Evolutionary conservation across 2,113 vertebrate genomes (phyloP).

Genomic region (Alligator sinensis): DNA sequence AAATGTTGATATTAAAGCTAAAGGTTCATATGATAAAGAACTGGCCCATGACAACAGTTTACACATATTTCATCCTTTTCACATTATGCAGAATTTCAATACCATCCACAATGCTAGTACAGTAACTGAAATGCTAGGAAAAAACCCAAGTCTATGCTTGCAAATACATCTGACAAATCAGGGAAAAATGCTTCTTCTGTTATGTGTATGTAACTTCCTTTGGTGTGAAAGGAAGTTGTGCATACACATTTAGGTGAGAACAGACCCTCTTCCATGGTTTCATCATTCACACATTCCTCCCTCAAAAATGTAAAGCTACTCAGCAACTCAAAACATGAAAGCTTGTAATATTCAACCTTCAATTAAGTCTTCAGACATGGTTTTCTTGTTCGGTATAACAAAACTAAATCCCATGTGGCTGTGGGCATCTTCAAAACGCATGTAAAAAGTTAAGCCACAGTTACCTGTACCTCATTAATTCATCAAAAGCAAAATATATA

Average conservation of each 20-base stretch:
- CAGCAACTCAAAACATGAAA: conserved; percentile 70
- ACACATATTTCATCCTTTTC: conserved; percentile 80
- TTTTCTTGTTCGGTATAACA: conserved; percentile 69
- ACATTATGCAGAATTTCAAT: conserved; percentile 83
- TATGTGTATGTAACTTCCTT: conserved; percentile 18
- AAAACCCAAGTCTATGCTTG: conserved; percentile 61
- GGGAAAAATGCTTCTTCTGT: conserved; percentile 49
- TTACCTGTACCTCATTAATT: conserved; percentile 81
- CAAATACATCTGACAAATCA: conserved; percentile 66
- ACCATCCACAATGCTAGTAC: conserved; percentile 76
- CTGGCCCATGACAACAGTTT: conserved; percentile 82
- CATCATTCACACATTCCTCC: conserved; percentile 66
- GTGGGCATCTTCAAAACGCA: conserved; percentile 75
- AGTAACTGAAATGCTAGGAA: conserved; percentile 75
- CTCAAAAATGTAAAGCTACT: conserved; percentile 67
- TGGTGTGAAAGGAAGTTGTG: conserved; percentile 15
- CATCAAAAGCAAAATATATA: conserved; percentile 84
- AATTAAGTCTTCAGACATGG: conserved; percentile 69
- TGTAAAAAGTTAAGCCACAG: conserved; percentile 83
- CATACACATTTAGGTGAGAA: conserved; percentile 15
- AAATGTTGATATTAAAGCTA: conserved; percentile 81
- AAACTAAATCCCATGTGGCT: conserved; percentile 81
- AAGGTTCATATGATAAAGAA: conserved; percentile 76
- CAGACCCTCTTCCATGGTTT: conserved; percentile 40
- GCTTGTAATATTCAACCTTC: conserved; percentile 70